These are phyloP conservation scores for Halichoeres trimaculatus DNA, from an alignment of 2,113 vertebrate species.

Conservation along the genomic window DNA sequence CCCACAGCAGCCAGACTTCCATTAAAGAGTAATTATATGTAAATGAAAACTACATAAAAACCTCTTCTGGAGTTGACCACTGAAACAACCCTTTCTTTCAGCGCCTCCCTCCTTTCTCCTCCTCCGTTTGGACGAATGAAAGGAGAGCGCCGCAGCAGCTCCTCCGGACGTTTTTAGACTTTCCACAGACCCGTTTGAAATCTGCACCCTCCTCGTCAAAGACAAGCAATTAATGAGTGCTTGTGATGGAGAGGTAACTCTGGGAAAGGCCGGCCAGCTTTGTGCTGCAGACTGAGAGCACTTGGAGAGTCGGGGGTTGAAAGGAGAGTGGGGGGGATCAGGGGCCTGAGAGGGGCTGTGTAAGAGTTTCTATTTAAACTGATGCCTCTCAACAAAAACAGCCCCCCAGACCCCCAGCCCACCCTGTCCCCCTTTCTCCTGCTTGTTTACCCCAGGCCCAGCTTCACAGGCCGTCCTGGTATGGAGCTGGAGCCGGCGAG, in stretches of 20 bases:
- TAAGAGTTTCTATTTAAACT: slow-evolving; percentile 77
- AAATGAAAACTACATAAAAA: slow-evolving; percentile 81
- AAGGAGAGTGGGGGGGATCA: slow-evolving; percentile 45
- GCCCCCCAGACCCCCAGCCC: slow-evolving; percentile 40
- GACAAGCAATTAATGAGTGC: slow-evolving; percentile 56
- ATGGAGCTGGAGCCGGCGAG: slow-evolving; percentile 70
- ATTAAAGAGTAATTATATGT: slow-evolving; percentile 84
- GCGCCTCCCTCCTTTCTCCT: background rate
- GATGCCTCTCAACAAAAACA: slow-evolving; percentile 67
- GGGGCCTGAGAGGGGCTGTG: slow-evolving; percentile 48
- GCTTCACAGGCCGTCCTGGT: slow-evolving; percentile 63
- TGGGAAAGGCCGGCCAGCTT: slow-evolving; percentile 50
- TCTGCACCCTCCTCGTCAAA: slow-evolving; percentile 43
- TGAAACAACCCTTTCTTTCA: slow-evolving; percentile 49
- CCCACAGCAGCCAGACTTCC: slow-evolving; percentile 84
- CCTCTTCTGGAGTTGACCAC: slow-evolving; percentile 69
- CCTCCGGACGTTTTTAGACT: slow-evolving; percentile 10
- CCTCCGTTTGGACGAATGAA: slow-evolving; percentile 21
- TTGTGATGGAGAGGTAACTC: slow-evolving; percentile 68
- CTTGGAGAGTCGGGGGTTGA: slow-evolving; percentile 43
- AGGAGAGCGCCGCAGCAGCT: background rate
- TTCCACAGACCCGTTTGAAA: slow-evolving; percentile 35
- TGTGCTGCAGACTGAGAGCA: slow-evolving; percentile 48
- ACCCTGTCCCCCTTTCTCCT: slow-evolving; percentile 18
- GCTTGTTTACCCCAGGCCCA: slow-evolving; percentile 63